phyloP scores from a whole-genome alignment of 2,113 vertebrate genomes.

The Otolemur garnettii region DNA sequence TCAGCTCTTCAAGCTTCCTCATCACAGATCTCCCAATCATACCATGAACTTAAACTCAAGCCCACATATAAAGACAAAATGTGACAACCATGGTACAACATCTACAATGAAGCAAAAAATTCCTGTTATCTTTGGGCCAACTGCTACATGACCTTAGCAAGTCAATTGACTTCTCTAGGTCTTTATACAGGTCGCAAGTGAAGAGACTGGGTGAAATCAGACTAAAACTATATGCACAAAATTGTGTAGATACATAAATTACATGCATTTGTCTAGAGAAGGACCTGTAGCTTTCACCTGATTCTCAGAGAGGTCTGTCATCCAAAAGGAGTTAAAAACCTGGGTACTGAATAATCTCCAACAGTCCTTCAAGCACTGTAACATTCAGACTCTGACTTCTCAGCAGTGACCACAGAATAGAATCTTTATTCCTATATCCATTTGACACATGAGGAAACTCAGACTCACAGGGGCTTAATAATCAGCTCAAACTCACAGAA shows the following conservation, averaged over 20 bases:
- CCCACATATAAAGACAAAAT: not conserved
- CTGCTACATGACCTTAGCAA: not conserved
- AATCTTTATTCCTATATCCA: not conserved
- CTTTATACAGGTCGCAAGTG: not conserved
- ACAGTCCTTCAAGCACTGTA: not conserved
- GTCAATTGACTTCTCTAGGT: not conserved
- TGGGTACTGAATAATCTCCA: not conserved
- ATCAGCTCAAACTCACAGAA: not conserved
- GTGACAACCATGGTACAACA: not conserved
- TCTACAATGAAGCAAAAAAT: not conserved
- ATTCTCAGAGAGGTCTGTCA: not conserved
- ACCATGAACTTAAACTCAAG: conserved; percentile 34
- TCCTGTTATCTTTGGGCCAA: not conserved
- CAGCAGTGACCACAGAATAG: not conserved
- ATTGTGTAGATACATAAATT: not conserved
- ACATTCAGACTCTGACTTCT: not conserved
- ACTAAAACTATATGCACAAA: not conserved
- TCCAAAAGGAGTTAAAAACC: conserved; percentile 9
- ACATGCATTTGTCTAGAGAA: not conserved
- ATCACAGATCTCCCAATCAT: not conserved
- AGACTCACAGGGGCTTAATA: not conserved
- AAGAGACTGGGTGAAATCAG: not conserved
- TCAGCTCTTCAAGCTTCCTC: not conserved
- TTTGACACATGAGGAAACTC: not conserved
- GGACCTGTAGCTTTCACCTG: not conserved